Conservation (phyloP, 2,888 invertebrate species). For the Calliphora vomitoria region DNA sequence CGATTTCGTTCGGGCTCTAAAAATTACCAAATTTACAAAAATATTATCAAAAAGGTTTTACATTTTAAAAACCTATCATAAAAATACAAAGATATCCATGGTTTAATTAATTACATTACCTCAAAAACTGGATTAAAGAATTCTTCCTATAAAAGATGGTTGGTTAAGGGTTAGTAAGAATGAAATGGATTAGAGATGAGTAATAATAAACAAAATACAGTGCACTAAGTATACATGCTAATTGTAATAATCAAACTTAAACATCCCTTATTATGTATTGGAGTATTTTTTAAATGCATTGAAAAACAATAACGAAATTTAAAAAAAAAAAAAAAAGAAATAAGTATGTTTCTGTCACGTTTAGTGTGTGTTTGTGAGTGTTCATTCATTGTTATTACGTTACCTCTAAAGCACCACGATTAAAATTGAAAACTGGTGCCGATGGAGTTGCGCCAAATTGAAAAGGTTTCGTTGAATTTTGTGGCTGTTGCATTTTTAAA, state of each 20-base stretch:
- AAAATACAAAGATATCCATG: too few relatives aligned
- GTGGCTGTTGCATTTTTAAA: constrained; percentile 63
- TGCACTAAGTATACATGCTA: constrained; percentile 20
- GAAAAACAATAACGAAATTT: constrained; percentile 23
- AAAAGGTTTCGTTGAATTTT: constrained; percentile 79
- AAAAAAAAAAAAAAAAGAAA: constrained; percentile 1
- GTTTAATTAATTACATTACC: not conserved
- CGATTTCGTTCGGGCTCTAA: too few relatives aligned
- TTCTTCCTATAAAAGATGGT: not conserved
- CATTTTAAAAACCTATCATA: too few relatives aligned
- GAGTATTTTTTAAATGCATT: constrained; percentile 12
- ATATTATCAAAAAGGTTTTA: too few relatives aligned
- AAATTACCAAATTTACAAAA: too few relatives aligned
- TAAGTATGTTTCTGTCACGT: constrained; percentile 31
- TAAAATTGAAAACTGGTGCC: constrained; percentile 80
- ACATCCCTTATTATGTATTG: not conserved
- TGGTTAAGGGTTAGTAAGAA: constrained; percentile 24
- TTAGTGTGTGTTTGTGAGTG: constrained; percentile 27
- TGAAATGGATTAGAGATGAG: constrained; percentile 3
- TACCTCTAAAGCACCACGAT: constrained; percentile 78
- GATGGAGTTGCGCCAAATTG: constrained; percentile 81
- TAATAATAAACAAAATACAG: constrained; percentile 13
- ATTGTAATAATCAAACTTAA: not conserved
- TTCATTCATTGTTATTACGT: constrained; percentile 63
- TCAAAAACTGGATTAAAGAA: constrained; percentile 4